Base-by-base conservation (phyloP, 2,888 invertebrate species). In the Brassicogethes aeneus region DNA sequence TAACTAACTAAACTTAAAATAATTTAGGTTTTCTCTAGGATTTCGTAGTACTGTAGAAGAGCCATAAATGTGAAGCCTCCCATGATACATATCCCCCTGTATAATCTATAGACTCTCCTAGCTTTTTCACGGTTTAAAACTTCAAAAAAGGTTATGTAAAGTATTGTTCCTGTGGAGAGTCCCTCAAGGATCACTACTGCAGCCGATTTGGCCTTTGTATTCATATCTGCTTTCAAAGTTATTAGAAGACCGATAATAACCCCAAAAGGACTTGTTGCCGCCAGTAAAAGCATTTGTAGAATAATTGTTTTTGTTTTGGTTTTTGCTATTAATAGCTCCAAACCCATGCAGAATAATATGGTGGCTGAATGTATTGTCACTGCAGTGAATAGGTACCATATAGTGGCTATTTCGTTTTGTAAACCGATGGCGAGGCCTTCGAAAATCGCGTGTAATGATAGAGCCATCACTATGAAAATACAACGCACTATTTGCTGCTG, bases 371-470 rank as follows among this genome's bases (percentile, higher is more conserved):
- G 75, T 3, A 74, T 65, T 3, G 70, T 65, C 29, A 74, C 69
- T 3, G 74, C 74, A 2, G 66, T 61, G 50, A 74, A 72, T 32
- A 75, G 57, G 46, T 67, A 72, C 74, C 73, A 74, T 36, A 74
- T 70, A 46, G 70, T 69, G 2, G 63, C 59, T 3, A 59, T 50
- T 2, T 65, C 66, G 17, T 59, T 56, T 51, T 73, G 73, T 5
- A 75, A 55, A 3, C 75, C 73, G 37, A 73, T 71, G 2, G 74
- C 71, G 39, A 75, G 55, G 2, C 75, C 75, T 59, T 76, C 75
- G 46, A 76, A 72, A 37, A 74, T 57, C 1, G 73, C 71, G 54
- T 76, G 76, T 43, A 74, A 66, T 1, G 73, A 72, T 43, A 76
- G 60, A 2, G 75, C 75, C 12, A 71, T 48, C 32, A 71, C 65